Percentiles rank a stretch among this genome's conserved stretches.
These are phyloP conservation scores for Lota lota DNA, from an alignment of 2,113 vertebrate genomes.

Conservation along the genomic window DNA sequence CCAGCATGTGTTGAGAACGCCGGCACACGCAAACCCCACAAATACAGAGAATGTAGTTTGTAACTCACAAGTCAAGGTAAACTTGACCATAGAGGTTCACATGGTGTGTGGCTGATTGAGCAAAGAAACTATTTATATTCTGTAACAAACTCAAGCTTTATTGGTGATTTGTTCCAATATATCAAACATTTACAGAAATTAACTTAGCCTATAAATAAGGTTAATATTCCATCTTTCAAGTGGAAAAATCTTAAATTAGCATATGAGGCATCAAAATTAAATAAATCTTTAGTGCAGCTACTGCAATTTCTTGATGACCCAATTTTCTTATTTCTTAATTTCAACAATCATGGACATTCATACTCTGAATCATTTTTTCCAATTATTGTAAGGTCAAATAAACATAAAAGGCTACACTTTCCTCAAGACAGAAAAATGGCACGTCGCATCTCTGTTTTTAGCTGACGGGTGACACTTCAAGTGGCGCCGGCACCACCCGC, in stretches of 20 bases:
- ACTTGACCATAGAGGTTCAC: too few species aligned
- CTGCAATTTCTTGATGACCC: too few species aligned
- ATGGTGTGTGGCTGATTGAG: too few species aligned
- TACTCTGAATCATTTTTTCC: background rate
- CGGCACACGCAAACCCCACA: background rate
- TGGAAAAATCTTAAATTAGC: too few species aligned
- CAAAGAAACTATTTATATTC: too few species aligned
- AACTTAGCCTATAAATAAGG: background rate
- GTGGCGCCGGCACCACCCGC: background rate
- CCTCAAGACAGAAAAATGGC: background rate
- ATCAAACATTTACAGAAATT: background rate
- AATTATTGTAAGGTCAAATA: background rate
- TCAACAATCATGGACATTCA: background rate
- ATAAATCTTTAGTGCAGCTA: too few species aligned
- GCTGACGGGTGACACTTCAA: background rate
- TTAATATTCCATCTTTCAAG: background rate
- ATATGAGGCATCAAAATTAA: too few species aligned
- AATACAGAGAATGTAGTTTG: background rate
- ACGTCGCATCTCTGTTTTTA: background rate
- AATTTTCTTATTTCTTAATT: too few species aligned
- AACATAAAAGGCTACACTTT: background rate
- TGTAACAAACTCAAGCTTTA: background rate
- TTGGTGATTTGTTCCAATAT: background rate
- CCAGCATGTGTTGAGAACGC: constrained; percentile 13
- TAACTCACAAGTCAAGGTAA: too few species aligned